Base-by-base conservation (phyloP, 2,113 vertebrate species). In the Theropithecus gelada region DNA sequence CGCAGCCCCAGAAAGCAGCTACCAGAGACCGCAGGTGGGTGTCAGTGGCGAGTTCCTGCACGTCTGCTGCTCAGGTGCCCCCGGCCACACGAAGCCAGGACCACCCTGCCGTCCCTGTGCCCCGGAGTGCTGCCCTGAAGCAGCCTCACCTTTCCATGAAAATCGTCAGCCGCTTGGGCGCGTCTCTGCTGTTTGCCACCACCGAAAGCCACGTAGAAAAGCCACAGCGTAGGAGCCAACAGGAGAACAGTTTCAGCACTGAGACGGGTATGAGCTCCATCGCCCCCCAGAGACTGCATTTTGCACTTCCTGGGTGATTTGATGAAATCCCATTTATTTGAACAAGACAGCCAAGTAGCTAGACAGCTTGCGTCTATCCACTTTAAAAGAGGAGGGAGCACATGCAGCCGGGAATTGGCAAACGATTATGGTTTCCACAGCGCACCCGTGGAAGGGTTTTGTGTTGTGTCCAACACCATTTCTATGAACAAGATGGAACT, bases 21-120 rank as follows among this genome's bases (percentile, higher is more conserved):
- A 8, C 27, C 23, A 10, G 75, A 78, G 13, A 45, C 14, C 14
- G 0, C 13, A 16, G 75, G 43, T 78, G 17, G 17, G 30, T 50
- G 45, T 79, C 45, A 48, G 43, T 8, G 14, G 27, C 2, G 27
- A 78, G 75, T 27, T 48, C 43, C 40, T 23, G 3, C 16, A 35
- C 17, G 50, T 27, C 45, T 79, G 76, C 45, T 79, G 30, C 45
- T 27, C 4, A 3, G 27, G 73, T 14, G 25, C 2, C 40, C 25
- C 3, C 13, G 25, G 40, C 25, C 73, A 45, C 25, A 20, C 1
- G 4, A 48, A 79, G 48, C 76, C 18, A 13, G 76, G 76, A 30
- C 30, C 0, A 2, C 16, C 25, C 30, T 11, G 43, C 27, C 1
- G 5, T 20, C 18, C 2, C 1, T 0, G 10, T 35, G 17, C n/a